These are phyloP conservation scores for Acanthurus leucopareius DNA, from an alignment of 2,797 vertebrate species.

Conservation along the genomic window DNA sequence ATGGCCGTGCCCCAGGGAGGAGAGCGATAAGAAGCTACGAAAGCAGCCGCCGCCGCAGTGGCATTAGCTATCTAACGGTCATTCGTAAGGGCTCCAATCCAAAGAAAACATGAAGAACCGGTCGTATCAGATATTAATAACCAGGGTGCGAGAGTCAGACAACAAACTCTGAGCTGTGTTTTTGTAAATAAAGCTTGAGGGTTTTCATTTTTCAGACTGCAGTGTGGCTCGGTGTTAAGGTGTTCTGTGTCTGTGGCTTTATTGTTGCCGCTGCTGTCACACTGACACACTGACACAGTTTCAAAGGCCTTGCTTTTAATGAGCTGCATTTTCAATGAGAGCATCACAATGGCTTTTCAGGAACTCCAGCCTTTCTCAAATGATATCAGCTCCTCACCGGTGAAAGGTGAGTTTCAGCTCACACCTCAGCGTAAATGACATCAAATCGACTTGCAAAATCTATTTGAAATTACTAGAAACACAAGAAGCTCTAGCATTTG, in stretches of 20 bases:
- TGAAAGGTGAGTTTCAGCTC: slow-evolving; percentile 40
- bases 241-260: slow-evolving; percentile 14
- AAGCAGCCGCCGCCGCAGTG: slow-evolving; percentile 81
- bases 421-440: slow-evolving; percentile 66
- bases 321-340: slow-evolving; percentile 67
- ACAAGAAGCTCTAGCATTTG: slow-evolving; percentile 38
- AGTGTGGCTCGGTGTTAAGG: slow-evolving; percentile 23
- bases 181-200: slow-evolving; percentile 24
- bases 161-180: slow-evolving; percentile 12
- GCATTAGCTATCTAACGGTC: slow-evolving; percentile 80
- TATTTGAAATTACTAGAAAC: slow-evolving; percentile 48
- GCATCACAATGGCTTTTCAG: slow-evolving; percentile 55
- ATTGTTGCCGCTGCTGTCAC: slow-evolving; percentile 55
- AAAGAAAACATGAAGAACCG: slow-evolving; percentile 48
- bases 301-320: slow-evolving; percentile 68
- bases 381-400: slow-evolving; percentile 72
- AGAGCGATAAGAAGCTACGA: slow-evolving; percentile 88
- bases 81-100: slow-evolving; percentile 42
- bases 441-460: slow-evolving; percentile 74
- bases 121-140: slow-evolving; percentile 28
- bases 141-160: slow-evolving; percentile 4
- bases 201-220: slow-evolving; percentile 8
- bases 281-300: slow-evolving; percentile 77
- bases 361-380: slow-evolving; percentile 46
- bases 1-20: slow-evolving; percentile 76